Base-by-base conservation (phyloP, 1,140 invertebrate species). In the Leptinotarsa undecemlineata region DNA sequence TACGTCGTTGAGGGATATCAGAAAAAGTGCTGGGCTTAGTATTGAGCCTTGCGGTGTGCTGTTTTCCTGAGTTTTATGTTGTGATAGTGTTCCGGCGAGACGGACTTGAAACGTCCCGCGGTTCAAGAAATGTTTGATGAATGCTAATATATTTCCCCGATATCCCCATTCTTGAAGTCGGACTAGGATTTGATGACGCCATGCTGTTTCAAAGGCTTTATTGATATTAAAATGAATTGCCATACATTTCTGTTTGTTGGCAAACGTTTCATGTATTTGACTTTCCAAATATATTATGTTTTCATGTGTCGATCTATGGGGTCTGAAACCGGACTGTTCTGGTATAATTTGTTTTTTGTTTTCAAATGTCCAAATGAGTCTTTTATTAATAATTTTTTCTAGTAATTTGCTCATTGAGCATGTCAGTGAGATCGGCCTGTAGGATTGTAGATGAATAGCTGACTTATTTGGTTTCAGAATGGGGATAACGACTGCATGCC, bases 381-480 rank as follows among this genome's bases (percentile, higher is more conserved):
- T 23, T 63, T 70, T 69, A 47, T 73, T 73, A 14, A 77, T 68
- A 14, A 71, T 75, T 73, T 74, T 77, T 68, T 73, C 76, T 8
- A 77, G 62, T 17, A 76, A 19, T 68, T 77, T 77, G 68, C 71
- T 73, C 68, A 73, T 64, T 13, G 71, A 71, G 66, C 74, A 73
- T 61, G 76, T 77, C 3, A 75, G 68, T 64, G 57, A 73, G 19
- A 77, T 77, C 42, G 74, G 74, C 66, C 74, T 69, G 68, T 71
- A 61, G 6, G 48, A 51, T 51, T 51, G 48, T 51, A 51, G 48
- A 13, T 51, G 17, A 13, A 17, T 51, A 14, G 48, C 48, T 13
- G 48, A 51, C 48, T 57, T 23, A 20, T 42, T 11, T 11, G 0
- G 8, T 42, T 33, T 8, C 26, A 33, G 26, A 1, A 33, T 33